phyloP scores from a whole-genome alignment of 2,797 vertebrate species.

The Pseudomugil tenellus region DNA sequence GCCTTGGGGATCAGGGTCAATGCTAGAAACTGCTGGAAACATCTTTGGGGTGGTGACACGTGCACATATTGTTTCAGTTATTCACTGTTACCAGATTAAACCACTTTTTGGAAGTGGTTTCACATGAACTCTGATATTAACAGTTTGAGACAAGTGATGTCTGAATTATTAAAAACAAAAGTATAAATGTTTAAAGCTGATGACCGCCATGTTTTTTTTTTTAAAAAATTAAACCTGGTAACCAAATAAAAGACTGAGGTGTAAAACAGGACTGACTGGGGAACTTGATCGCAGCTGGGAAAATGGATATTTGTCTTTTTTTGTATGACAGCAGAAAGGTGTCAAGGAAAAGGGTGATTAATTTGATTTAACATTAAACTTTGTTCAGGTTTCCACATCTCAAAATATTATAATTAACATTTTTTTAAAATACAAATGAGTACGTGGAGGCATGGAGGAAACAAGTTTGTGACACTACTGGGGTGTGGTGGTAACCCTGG shows the following conservation, averaged over 20 bases:
- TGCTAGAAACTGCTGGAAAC: not conserved
- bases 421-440: too few relatives aligned
- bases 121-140: not conserved
- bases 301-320: not conserved
- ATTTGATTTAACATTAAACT: not conserved
- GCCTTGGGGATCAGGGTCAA: too few relatives aligned
- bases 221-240: slow-evolving; percentile 1
- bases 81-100: not conserved
- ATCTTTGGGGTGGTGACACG: not conserved
- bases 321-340: slow-evolving; percentile 6
- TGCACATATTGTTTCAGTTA: not conserved
- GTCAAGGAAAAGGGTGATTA: not conserved
- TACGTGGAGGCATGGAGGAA: too few relatives aligned
- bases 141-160: not conserved
- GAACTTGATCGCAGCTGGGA: slow-evolving; percentile 8
- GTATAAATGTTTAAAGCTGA: too few relatives aligned
- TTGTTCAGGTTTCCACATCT: not conserved
- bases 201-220: not conserved
- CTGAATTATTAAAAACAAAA: too few relatives aligned
- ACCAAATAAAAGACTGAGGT: slow-evolving; percentile 7
- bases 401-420: too few relatives aligned
- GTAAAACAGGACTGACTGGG: slow-evolving; percentile 28
- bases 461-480: too few relatives aligned
- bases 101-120: not conserved
- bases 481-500: too few relatives aligned